A percentile compares a stretch with the other conserved stretches of the same genome.
phyloP scores from a whole-genome alignment of 2,113 vertebrate genomes.

The Rhinoderma darwinii region DNA sequence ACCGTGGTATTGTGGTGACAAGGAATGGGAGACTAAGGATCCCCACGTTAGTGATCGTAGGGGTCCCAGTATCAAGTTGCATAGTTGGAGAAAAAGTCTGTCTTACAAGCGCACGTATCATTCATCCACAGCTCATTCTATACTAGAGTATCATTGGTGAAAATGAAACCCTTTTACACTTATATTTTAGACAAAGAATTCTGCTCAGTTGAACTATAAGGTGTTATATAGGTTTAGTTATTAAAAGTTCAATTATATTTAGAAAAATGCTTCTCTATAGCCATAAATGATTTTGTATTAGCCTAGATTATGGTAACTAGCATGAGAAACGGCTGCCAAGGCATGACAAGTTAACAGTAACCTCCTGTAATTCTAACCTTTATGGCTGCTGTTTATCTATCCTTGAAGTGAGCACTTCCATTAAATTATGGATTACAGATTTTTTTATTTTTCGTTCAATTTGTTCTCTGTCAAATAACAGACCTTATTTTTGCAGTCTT shows the following conservation, averaged over 20 bases:
- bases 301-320: neutral
- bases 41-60: no score
- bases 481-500: constrained; percentile 30
- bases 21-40: no score
- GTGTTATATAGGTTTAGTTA: neutral
- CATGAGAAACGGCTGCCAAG: neutral
- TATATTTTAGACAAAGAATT: no score
- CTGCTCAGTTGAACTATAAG: neutral
- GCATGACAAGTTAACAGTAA: constrained; percentile 1
- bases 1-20: no score
- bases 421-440: constrained; percentile 33
- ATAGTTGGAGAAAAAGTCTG: no score
- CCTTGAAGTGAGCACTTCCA: constrained; percentile 20
- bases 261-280: neutral
- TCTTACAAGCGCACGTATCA: no score
- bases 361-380: constrained; percentile 29
- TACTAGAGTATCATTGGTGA: no score
- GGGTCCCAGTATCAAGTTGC: no score
- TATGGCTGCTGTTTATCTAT: constrained; percentile 14
- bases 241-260: no score
- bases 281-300: neutral
- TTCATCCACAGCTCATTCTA: no score
- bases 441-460: constrained; percentile 22
- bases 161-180: no score
- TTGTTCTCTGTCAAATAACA: constrained; percentile 46